Conservation (phyloP, 2,888 invertebrate genomes). For the Halocaridina rubra region DNA sequence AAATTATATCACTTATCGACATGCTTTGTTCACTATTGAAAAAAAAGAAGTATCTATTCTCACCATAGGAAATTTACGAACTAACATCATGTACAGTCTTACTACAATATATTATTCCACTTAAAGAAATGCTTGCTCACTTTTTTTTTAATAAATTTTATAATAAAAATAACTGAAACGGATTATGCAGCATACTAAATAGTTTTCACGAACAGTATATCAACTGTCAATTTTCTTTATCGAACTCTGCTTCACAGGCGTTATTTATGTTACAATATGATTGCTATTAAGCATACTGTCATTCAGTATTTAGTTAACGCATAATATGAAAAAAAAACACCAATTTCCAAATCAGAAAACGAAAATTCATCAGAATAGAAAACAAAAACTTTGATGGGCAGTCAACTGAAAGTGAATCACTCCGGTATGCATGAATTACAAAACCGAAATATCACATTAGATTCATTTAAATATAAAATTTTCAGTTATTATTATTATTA, state of each 20-base stretch:
- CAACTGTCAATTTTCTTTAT: neutral
- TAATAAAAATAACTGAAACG: neutral
- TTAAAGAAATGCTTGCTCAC: neutral
- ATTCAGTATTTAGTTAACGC: neutral
- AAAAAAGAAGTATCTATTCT: neutral
- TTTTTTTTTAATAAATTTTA: neutral
- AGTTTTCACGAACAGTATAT: neutral
- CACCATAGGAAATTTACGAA: neutral
- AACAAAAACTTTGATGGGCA: neutral
- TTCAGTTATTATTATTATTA: neutral
- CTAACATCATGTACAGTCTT: neutral
- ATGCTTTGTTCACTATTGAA: neutral
- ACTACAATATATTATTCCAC: neutral
- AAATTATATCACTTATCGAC: neutral
- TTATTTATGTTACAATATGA: neutral
- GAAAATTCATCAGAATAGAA: neutral
- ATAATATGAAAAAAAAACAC: neutral
- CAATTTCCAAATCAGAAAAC: neutral
- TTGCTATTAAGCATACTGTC: neutral
- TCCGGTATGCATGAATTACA: neutral
- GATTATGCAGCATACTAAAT: neutral
- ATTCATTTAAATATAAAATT: neutral
- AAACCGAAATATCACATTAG: neutral
- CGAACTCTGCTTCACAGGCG: neutral
- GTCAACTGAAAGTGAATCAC: neutral